These are phyloP conservation scores for Poeciliopsis prolifica DNA, from an alignment of 2,113 vertebrate genomes.

Conservation along the genomic window DNA sequence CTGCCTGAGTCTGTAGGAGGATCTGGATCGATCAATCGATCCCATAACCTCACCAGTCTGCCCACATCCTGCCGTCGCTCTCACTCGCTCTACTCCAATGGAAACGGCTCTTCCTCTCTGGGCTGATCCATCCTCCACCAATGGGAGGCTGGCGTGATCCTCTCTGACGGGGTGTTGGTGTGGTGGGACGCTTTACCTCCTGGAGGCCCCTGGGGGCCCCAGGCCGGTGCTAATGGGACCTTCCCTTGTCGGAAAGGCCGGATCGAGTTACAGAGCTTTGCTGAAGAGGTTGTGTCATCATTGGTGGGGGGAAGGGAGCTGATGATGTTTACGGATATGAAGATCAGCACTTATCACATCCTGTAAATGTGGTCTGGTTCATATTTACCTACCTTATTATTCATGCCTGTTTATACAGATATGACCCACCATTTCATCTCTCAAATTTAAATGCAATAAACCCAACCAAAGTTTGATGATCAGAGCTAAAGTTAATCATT, in stretches of 20 bases:
- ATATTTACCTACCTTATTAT: background rate
- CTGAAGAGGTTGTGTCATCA: constrained; percentile 43
- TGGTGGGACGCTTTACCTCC: constrained; percentile 56
- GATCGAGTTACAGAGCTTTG: constrained; percentile 70
- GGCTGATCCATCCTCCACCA: constrained; percentile 76
- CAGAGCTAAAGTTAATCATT: no score
- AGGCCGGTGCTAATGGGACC: constrained; percentile 73
- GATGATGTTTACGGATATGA: constrained; percentile 17
- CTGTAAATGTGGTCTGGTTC: background rate
- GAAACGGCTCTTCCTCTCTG: constrained; percentile 72
- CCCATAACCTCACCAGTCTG: constrained; percentile 44
- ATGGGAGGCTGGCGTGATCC: constrained; percentile 65
- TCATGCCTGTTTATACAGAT: background rate
- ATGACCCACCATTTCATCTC: no score
- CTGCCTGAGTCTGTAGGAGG: constrained; percentile 46
- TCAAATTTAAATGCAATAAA: no score
- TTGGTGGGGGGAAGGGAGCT: constrained; percentile 18
- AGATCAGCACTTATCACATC: constrained; percentile 6
- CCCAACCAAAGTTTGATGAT: no score
- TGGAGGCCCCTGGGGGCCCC: constrained; percentile 60
- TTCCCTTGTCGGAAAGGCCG: constrained; percentile 52
- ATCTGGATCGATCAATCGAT: constrained; percentile 61
- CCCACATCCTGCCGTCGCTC: constrained; percentile 46
- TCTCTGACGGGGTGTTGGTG: constrained; percentile 30
- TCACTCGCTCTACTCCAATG: constrained; percentile 66